A percentile compares a stretch with the other conserved stretches of the same genome.
Conservation (phyloP, 2,113 vertebrate genomes). For the Psettodes erumei region DNA sequence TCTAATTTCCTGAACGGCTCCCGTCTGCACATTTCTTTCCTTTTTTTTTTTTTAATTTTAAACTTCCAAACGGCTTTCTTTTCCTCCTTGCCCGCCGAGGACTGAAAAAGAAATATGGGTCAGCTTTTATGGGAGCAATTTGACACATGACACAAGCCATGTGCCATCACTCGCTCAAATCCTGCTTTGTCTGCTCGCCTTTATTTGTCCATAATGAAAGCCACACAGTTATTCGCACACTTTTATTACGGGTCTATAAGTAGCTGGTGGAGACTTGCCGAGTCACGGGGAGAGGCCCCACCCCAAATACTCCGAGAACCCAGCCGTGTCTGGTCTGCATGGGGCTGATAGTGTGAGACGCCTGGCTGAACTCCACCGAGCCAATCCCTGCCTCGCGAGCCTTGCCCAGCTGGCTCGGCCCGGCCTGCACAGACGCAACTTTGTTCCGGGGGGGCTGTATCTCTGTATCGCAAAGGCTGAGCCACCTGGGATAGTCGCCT, state of each 20-base stretch:
- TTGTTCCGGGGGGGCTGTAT: constrained; percentile 60
- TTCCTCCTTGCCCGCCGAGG: constrained; percentile 38
- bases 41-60: constrained; percentile 23
- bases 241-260: constrained; percentile 70
- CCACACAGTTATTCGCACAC: constrained; percentile 65
- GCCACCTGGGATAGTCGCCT: constrained; percentile 31
- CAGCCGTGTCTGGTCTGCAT: constrained; percentile 67
- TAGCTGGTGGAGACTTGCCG: constrained; percentile 69
- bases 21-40: constrained; percentile 29
- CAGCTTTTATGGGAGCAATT: constrained; percentile 77
- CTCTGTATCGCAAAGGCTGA: constrained; percentile 47
- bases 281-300: constrained; percentile 59
- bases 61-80: constrained; percentile 35
- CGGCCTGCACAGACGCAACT: constrained; percentile 39
- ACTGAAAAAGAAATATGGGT: constrained; percentile 75
- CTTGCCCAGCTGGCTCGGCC: constrained; percentile 56
- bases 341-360: constrained; percentile 73
- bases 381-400: constrained; percentile 44
- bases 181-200: constrained; percentile 61
- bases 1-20: constrained; percentile 63
- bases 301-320: constrained; percentile 65
- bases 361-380: constrained; percentile 73
- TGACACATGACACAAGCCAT: constrained; percentile 75
- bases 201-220: constrained; percentile 68
- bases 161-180: constrained; percentile 62